Evolutionary conservation across 2,113 vertebrate genomes (phyloP).

Genomic region (Saimiri boliviensis): DNA sequence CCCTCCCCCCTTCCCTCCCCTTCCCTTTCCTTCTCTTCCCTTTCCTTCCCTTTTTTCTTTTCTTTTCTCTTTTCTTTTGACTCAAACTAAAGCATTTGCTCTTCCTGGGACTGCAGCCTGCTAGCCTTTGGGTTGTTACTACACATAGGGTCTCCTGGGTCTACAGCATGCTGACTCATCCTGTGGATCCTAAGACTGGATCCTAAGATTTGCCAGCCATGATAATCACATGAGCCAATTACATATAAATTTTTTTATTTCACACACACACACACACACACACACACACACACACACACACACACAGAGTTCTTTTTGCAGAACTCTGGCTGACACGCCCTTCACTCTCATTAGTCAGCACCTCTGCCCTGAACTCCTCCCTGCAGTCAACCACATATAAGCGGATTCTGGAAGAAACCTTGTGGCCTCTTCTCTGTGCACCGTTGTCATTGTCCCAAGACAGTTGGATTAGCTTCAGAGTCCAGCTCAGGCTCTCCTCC

Average conservation of each 20-base stretch:
- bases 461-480: background rate
- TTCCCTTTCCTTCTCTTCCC: too few species aligned
- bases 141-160: background rate
- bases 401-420: too few species aligned
- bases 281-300: background rate
- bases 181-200: background rate
- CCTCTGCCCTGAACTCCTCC: accelerated
- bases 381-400: accelerated
- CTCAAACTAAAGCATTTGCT: background rate
- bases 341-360: accelerated
- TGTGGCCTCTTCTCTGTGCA: background rate
- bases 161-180: background rate
- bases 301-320: background rate
- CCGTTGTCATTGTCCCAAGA: accelerated
- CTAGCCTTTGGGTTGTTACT: background rate
- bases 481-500: accelerated
- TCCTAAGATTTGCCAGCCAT: background rate
- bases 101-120: background rate
- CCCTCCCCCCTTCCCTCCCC: accelerated
- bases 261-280: too few species aligned
- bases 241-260: background rate
- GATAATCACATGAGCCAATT: background rate
- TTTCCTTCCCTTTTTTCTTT: too few species aligned
- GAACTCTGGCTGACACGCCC: background rate
- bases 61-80: background rate